Evolutionary conservation across 1,140 invertebrate genomes (phyloP), one percentile per base, ranked within the genome.

Genomic region (Acromyrmex charruanus): DNA sequence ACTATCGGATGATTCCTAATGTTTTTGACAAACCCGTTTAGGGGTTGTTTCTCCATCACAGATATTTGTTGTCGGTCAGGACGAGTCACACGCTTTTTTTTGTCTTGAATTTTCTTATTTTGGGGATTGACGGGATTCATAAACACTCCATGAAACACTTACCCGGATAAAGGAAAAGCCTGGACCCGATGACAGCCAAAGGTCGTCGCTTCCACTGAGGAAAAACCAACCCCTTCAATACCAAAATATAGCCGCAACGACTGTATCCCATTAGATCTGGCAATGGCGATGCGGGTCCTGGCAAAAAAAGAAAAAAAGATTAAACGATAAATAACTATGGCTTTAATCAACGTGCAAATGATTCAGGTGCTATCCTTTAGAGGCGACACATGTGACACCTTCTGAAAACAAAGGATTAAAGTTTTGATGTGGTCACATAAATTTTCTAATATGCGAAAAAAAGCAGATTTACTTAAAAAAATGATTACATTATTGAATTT

Each of bases 211-310:
- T 96, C 97, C 97, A 97, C 92, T 97, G 96, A 12, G 97, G 97
- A 91, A 97, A 97, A 74, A 97, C 97, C 84, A 97, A 95, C 58
- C 97, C 97, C 92, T 97, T 97, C 59, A 97, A 93, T 28, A 97
- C 95, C 28, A 96, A 94, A n/a, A 96, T 94, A 69, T 96, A 96
- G 2, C 97, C 97, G 77, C 96, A 96, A 87, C 95, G 94, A 51
- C 95, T 95, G 85, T 96, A 96, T 35, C 96, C 96, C 3, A 92
- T 93, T 31, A 95, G 87, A 63, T 95, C 94, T 28, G 91, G 72
- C 59, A 94, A 81, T n/a, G 95, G 95, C 3, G 92, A 93, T n/a
- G 96, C 94, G 18, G 96, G 96, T 28, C 96, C 97, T 95, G 91
- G 25, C 0, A 61, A 74, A 87, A 88, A 88, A 28, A 31, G 31